Base-by-base conservation (phyloP, 2,797 vertebrate genomes). In the Danio kyathit region DNA sequence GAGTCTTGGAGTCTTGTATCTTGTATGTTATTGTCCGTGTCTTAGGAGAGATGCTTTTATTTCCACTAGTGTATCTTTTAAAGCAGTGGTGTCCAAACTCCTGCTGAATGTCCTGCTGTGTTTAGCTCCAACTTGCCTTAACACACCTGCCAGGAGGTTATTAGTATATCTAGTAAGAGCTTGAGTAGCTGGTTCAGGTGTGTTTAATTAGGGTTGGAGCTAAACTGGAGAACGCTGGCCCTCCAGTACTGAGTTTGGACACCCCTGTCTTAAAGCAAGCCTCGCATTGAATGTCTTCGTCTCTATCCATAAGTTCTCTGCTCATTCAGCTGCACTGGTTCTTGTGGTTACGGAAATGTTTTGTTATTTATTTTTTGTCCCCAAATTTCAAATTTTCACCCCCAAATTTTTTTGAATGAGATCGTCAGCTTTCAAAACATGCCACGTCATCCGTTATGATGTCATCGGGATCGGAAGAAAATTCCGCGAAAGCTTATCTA, bases 21-120 rank as follows among this genome's bases (percentile, higher is more conserved):
- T 86, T 88, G 83, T 89, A 81, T 87, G 83, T 82, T 86, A 85
- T 83, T 86, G 65, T 81, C 82, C 84, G 77, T 88, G 87, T 91
- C 86, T 79, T 16, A 86, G 66, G 69, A 41, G 71, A 80, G 67
- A 69, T 61, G 21, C 63, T 77, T 86, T 70, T 54, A 12, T 12
- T 12, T 49, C 72, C 60, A 71, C 61, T 40, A 10, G 41, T 71
- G 12, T 65, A 57, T 79, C 48, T 66, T 51, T 61, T 46, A 66
- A 73, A 59, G 57, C 59, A 19, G 29, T 29, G 29, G 29, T 29
- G 29, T 29, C 29, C 29, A 29, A 29, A 29, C 29, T 29, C 29
- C n/a, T n/a, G n/a, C n/a, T n/a, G n/a, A n/a, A n/a, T 3, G 29
- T 29, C 1, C 29, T 29, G 29, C 29, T 29, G 29, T 29, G 29